A percentile compares a stretch with the other conserved stretches of the same genome.
phyloP scores from a whole-genome alignment of 2,888 invertebrate genomes.

The Lasioglossum pauxillum region DNA sequence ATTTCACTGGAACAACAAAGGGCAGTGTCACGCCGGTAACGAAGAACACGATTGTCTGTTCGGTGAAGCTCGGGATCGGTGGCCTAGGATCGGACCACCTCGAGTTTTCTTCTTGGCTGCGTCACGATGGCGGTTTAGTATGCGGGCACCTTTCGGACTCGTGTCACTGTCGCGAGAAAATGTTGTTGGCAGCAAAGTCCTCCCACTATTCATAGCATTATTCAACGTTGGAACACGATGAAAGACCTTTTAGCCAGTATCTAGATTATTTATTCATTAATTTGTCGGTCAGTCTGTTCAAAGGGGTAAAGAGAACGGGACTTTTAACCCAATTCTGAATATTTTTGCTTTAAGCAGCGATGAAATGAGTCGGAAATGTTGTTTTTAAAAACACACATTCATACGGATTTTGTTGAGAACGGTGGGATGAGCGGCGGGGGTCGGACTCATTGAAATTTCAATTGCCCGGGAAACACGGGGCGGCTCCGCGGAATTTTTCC shows the following conservation, averaged over 20 bases:
- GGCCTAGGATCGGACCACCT: constrained; percentile 19
- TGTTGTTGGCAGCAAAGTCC: not conserved
- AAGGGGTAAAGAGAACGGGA: not conserved
- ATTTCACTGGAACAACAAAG: constrained; percentile 45
- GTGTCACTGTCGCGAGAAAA: not conserved
- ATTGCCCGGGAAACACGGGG: constrained; percentile 26
- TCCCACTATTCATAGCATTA: too few species aligned
- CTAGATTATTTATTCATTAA: not conserved
- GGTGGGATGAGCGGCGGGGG: not conserved
- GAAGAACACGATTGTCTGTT: constrained; percentile 46
- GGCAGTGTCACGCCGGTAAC: constrained; percentile 51
- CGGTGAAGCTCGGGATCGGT: constrained; percentile 36
- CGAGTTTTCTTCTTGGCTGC: not conserved
- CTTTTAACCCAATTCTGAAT: constrained; percentile 6
- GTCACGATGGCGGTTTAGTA: constrained; percentile 2
- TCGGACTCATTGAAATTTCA: constrained; percentile 30
- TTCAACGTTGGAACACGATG: not conserved
- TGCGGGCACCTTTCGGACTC: not conserved
- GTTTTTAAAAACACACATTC: not conserved
- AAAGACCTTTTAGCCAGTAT: not conserved
- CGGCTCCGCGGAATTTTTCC: constrained; percentile 31
- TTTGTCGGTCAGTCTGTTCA: not conserved
- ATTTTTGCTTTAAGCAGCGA: not conserved
- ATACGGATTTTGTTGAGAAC: not conserved
- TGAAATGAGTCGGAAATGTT: not conserved